These are phyloP conservation scores for Sardina pilchardus DNA, from an alignment of 2,113 vertebrate species.

Conservation along the genomic window DNA sequence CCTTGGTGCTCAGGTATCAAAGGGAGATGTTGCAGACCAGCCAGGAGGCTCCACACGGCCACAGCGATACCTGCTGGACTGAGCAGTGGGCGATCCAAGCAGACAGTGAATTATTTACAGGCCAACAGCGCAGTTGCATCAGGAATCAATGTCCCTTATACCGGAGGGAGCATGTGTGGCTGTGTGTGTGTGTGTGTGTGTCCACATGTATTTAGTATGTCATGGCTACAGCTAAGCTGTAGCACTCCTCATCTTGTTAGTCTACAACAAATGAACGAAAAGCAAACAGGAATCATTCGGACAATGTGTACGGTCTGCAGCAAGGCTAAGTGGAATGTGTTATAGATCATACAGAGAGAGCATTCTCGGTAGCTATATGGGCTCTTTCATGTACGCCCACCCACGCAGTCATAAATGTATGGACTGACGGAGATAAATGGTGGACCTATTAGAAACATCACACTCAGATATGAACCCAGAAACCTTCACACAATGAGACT, in stretches of 20 bases:
- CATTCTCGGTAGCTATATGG: not conserved
- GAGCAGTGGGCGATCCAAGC: constrained; percentile 37
- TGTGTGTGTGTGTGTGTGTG: not conserved
- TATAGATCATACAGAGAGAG: not conserved
- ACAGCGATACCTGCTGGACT: constrained; percentile 18
- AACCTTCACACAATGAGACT: not conserved
- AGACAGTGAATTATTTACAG: constrained; percentile 42
- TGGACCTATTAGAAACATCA: not conserved
- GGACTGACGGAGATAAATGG: not conserved
- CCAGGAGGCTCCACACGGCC: not conserved
- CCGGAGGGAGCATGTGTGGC: not conserved
- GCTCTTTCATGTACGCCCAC: not conserved
- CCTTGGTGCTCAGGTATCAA: not conserved
- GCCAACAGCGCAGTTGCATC: constrained; percentile 25
- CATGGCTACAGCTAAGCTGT: too few relatives aligned
- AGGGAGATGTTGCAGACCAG: not conserved
- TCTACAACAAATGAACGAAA: too few relatives aligned
- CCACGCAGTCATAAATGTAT: not conserved
- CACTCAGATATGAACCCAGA: not conserved
- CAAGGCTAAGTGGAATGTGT: not conserved
- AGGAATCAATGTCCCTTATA: constrained; percentile 39
- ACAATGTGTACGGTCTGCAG: not conserved
- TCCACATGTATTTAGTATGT: too few relatives aligned
- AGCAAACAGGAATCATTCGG: too few relatives aligned
- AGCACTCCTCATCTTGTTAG: too few relatives aligned